Percentiles rank a stretch among this genome's conserved stretches.
These are phyloP conservation scores for Pantherophis guttatus DNA, from an alignment of 2,113 vertebrate species.

Conservation along the genomic window DNA sequence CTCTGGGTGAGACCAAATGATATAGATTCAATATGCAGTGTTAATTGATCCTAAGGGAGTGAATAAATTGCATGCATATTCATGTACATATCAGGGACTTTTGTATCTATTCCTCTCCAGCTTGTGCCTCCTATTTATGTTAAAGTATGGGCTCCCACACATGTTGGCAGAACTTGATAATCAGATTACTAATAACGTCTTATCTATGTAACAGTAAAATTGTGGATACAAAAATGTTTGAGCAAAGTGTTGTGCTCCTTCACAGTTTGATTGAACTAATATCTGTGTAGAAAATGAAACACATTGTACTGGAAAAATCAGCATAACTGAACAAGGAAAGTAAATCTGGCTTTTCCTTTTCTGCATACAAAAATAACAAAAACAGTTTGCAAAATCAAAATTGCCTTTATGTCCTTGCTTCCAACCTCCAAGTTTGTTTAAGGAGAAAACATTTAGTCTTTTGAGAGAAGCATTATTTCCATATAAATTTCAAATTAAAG, in stretches of 20 bases:
- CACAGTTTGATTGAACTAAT: neutral
- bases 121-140: neutral
- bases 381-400: neutral
- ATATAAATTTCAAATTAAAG: conserved; percentile 53
- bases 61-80: neutral
- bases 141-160: neutral
- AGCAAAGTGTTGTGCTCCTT: neutral
- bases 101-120: neutral
- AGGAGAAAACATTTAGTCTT: conserved; percentile 45
- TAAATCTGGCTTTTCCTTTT: neutral
- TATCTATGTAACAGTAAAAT: neutral
- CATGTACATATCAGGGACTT: neutral
- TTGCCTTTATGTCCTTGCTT: neutral
- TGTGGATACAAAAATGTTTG: neutral
- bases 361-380: neutral
- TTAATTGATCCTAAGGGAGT: neutral
- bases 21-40: neutral
- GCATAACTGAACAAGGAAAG: neutral
- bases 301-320: neutral
- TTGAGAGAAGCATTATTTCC: conserved; percentile 59
- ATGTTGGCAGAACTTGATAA: neutral
- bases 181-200: neutral
- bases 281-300: neutral
- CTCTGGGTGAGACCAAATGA: neutral
- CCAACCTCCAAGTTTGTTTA: neutral